Percentiles rank a stretch among this genome's conserved stretches.
phyloP scores from a whole-genome alignment of 2,113 vertebrate genomes.

The Tyrannus savana region DNA sequence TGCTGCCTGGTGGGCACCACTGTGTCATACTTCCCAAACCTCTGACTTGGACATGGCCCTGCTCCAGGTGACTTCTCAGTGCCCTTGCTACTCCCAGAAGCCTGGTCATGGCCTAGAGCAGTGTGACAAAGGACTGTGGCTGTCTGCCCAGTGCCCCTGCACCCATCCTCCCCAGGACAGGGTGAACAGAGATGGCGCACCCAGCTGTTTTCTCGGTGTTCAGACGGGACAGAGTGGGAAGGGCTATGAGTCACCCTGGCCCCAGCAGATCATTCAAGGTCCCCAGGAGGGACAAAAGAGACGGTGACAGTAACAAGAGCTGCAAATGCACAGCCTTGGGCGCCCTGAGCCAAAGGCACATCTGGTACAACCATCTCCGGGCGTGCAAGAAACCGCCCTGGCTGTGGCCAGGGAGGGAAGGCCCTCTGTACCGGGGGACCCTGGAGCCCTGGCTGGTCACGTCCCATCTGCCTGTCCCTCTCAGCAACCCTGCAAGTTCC shows the following conservation, averaged over 20 bases:
- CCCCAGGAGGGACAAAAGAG: conserved; percentile 5
- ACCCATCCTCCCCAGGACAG: rapidly evolving
- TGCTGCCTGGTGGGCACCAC: neutral
- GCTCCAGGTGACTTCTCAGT: neutral
- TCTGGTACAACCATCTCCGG: conserved; percentile 36
- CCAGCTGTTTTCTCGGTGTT: neutral
- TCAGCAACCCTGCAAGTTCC: neutral
- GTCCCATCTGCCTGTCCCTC: neutral
- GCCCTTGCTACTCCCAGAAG: neutral
- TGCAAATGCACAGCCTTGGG: neutral
- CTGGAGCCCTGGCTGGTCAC: neutral
- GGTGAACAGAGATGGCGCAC: neutral
- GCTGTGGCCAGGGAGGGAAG: neutral
- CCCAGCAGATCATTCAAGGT: neutral
- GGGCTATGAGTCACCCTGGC: rapidly evolving
- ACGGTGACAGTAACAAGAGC: conserved; percentile 19
- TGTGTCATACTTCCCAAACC: neutral
- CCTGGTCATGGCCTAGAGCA: neutral
- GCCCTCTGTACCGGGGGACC: neutral
- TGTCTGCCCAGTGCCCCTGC: neutral
- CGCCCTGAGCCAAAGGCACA: neutral
- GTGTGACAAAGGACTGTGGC: neutral
- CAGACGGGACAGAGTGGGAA: neutral
- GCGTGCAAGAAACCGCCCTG: neutral
- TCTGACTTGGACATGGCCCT: neutral